phyloP scores from a whole-genome alignment of 2,113 vertebrate genomes.

The Anhinga rufa region DNA sequence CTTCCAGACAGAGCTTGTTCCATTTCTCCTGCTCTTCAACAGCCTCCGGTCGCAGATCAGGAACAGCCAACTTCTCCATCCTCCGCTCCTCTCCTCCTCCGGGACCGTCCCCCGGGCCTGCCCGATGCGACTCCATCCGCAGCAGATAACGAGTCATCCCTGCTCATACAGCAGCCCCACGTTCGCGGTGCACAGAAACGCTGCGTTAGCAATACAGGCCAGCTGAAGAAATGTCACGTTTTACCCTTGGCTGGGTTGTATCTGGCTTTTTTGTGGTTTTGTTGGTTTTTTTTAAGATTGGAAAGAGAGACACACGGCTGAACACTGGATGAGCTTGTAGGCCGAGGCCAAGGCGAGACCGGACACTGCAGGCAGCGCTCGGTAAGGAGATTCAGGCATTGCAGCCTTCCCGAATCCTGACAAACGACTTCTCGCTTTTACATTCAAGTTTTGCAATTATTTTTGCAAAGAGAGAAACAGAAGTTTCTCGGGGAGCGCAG shows the following conservation, averaged over 20 bases:
- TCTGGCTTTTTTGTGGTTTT: too few species aligned
- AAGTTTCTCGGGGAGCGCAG: neutral
- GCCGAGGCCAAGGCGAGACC: neutral
- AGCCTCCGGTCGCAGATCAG: neutral
- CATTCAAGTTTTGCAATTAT: neutral
- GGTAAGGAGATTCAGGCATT: rapidly evolving
- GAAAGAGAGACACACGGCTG: neutral
- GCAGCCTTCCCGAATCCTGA: neutral
- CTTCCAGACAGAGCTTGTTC: neutral
- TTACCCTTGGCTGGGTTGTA: neutral
- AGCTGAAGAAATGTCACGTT: neutral
- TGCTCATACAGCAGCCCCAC: neutral
- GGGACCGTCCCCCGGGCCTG: too few species aligned
- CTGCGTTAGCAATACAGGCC: too few species aligned
- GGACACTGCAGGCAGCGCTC: neutral
- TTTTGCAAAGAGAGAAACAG: neutral
- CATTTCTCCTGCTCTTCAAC: neutral
- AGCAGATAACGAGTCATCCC: rapidly evolving
- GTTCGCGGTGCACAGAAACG: neutral
- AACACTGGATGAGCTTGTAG: too few species aligned
- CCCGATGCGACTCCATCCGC: neutral
- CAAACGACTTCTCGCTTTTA: neutral
- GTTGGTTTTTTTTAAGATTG: neutral
- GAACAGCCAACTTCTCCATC: neutral
- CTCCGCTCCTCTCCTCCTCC: too few species aligned